Percentiles rank a stretch among this genome's conserved stretches.
phyloP scores from a whole-genome alignment of 2,888 invertebrate genomes.

The Glaucopsyche alexis region DNA sequence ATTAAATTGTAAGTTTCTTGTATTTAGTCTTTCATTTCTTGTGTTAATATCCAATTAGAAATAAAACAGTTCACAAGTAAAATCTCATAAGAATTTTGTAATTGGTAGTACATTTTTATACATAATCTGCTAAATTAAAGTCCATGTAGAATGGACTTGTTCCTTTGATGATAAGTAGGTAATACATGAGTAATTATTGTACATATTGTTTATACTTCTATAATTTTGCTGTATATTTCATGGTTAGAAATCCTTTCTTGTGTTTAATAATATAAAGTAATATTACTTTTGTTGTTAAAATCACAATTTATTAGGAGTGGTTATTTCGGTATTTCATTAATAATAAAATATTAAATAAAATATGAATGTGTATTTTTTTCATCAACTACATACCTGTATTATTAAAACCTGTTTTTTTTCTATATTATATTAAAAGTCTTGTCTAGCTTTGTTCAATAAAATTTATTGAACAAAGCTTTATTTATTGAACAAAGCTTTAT shows the following conservation, averaged over 20 bases:
- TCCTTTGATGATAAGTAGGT: neutral
- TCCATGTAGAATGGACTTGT: neutral
- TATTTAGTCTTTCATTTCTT: slow-evolving; percentile 13
- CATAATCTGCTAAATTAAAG: neutral
- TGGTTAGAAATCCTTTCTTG: neutral
- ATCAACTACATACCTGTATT: neutral
- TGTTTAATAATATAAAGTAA: neutral
- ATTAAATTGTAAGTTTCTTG: slow-evolving; percentile 34
- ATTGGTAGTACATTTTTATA: neutral
- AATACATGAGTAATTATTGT: neutral
- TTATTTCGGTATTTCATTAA: neutral
- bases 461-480: too few relatives aligned
- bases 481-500: too few relatives aligned
- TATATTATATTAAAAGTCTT: too few relatives aligned
- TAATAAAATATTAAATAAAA: slow-evolving; percentile 18
- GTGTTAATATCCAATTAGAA: neutral
- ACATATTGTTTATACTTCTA: neutral
- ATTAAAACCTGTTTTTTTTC: neutral
- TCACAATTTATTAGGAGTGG: neutral
- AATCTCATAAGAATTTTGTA: slow-evolving; percentile 29
- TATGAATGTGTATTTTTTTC: neutral
- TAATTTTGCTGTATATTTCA: neutral
- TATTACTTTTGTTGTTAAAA: neutral
- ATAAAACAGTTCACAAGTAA: slow-evolving; percentile 5
- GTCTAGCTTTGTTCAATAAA: too few relatives aligned